These are phyloP conservation scores for Fragum fragum DNA, from an alignment of 2,888 invertebrate species.

Conservation along the genomic window DNA sequence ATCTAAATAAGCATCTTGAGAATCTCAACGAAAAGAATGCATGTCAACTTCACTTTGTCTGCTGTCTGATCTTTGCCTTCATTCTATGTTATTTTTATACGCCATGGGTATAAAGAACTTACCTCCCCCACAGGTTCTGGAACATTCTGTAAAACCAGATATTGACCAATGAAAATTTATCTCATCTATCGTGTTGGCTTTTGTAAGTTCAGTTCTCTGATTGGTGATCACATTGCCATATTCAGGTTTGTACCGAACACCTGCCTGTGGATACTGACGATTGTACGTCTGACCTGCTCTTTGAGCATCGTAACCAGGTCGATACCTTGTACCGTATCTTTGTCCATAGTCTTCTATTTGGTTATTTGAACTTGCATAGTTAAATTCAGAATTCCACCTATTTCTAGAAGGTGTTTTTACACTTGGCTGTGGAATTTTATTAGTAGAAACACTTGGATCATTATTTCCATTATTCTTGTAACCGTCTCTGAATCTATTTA, in stretches of 20 bases:
- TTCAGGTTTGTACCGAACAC: constrained; percentile 27
- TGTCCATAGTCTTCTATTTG: constrained; percentile 10
- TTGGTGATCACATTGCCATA: constrained; percentile 33
- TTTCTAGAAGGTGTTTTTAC: constrained; percentile 8
- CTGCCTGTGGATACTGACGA: constrained; percentile 30
- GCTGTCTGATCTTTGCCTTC: too few species aligned
- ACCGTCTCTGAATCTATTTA: constrained; percentile 61
- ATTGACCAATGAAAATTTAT: constrained; percentile 91
- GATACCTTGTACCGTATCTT: constrained; percentile 20
- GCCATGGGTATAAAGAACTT: too few species aligned
- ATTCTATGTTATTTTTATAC: too few species aligned
- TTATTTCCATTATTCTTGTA: constrained; percentile 30
- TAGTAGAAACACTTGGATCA: neutral
- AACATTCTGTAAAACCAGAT: constrained; percentile 92
- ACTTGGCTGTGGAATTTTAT: constrained; percentile 22
- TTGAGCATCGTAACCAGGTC: constrained; percentile 4
- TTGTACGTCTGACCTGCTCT: constrained; percentile 39
- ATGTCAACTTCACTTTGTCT: too few species aligned
- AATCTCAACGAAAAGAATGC: too few species aligned
- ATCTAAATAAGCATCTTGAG: too few species aligned
- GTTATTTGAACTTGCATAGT: constrained; percentile 16
- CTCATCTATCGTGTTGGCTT: constrained; percentile 65
- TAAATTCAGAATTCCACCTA: constrained; percentile 24
- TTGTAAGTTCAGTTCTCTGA: constrained; percentile 45
- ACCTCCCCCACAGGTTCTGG: constrained; percentile 88